Evolutionary conservation across 2,888 invertebrate species (phyloP).

Genomic region (Acanthopleura granulata): DNA sequence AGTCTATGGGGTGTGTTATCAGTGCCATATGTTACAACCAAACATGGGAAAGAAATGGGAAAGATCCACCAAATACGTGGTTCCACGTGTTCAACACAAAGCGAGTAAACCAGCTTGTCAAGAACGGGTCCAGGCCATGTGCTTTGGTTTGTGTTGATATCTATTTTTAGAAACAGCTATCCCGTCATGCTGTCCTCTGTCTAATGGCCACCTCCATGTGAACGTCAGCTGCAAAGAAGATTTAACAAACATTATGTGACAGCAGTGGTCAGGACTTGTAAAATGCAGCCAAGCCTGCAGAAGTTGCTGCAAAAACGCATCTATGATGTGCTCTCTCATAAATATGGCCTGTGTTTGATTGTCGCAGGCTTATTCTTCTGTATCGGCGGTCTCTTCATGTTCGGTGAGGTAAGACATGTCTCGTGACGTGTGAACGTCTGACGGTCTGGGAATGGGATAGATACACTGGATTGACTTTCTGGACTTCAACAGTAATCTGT

Average conservation of each 20-base stretch:
- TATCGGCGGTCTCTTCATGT: conserved; percentile 58
- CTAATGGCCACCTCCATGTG: conserved; percentile 35
- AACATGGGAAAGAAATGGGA: no score
- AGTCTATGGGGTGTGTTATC: no score
- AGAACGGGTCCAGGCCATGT: no score
- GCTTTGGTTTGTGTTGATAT: not conserved
- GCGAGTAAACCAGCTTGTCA: no score
- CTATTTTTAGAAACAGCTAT: conserved; percentile 18
- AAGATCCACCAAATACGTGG: no score
- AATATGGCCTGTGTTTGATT: conserved; percentile 57
- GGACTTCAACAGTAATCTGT: no score
- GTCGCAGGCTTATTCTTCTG: conserved; percentile 50
- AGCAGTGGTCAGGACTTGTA: not conserved
- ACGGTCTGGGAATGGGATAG: no score
- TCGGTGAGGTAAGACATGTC: conserved; percentile 59
- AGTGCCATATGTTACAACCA: no score
- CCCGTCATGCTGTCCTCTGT: conserved; percentile 28
- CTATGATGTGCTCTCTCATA: conserved; percentile 64
- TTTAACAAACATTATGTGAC: no score
- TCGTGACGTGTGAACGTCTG: no score
- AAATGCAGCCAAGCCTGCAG: conserved; percentile 30
- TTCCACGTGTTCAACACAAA: no score
- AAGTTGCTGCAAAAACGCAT: conserved; percentile 62
- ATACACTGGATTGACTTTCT: no score
- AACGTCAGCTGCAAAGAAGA: not conserved